A percentile compares a stretch with the other conserved stretches of the same genome.
phyloP scores from a whole-genome alignment of 1,140 invertebrate genomes.

The Drosophila asahinai region DNA sequence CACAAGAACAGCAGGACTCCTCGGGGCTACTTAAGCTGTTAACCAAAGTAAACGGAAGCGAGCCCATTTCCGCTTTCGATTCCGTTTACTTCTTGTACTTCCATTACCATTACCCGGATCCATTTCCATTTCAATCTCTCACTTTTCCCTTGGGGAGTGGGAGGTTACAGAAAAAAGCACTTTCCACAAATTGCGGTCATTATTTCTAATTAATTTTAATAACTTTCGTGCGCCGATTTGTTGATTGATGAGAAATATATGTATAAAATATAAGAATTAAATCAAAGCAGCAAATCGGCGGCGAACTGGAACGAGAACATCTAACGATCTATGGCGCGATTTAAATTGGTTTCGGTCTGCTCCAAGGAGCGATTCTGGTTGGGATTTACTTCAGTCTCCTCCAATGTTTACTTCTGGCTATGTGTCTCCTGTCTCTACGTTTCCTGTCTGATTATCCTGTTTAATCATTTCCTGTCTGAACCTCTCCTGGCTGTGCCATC shows the following conservation, averaged over 20 bases:
- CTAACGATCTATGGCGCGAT: too few species aligned
- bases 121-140: too few species aligned
- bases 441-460: too few species aligned
- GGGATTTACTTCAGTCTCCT: too few species aligned
- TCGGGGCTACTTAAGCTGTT: constrained; percentile 1
- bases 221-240: constrained; percentile 14
- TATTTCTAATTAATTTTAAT: constrained; percentile 74
- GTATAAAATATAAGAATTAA: constrained; percentile 8
- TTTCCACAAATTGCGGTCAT: constrained; percentile 22
- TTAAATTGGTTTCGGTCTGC: too few species aligned
- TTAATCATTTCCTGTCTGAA: too few species aligned
- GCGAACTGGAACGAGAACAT: too few species aligned
- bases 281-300: not conserved
- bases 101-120: not conserved
- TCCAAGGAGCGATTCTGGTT: too few species aligned
- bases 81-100: not conserved
- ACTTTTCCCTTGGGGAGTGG: too few species aligned
- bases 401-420: too few species aligned
- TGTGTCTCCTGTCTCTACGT: too few species aligned
- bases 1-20: not conserved
- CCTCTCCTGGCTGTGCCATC: too few species aligned
- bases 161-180: not conserved
- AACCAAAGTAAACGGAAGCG: not conserved
- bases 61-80: not conserved
- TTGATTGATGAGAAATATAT: constrained; percentile 21